Percentiles rank a stretch among this genome's conserved stretches.
Conservation (phyloP, 1,140 invertebrate genomes). For the Manduca sexta region DNA sequence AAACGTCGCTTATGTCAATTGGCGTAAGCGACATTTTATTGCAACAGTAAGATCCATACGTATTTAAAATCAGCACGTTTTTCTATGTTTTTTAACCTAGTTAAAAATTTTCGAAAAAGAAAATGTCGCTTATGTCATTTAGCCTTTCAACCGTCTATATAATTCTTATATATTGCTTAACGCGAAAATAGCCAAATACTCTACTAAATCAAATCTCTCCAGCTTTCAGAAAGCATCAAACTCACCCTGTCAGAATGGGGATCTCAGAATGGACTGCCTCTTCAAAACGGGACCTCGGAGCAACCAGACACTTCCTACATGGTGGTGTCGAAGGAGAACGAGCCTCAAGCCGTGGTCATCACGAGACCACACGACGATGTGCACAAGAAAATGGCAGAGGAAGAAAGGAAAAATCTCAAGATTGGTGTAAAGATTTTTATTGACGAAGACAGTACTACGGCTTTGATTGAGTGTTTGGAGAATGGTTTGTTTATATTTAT, state of each 20-base stretch:
- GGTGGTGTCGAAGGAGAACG: constrained; percentile 32
- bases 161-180: too few relatives aligned
- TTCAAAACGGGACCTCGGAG: constrained; percentile 40
- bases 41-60: too few relatives aligned
- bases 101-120: too few relatives aligned
- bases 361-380: constrained; percentile 74
- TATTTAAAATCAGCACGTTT: too few relatives aligned
- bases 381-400: constrained; percentile 74
- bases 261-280: constrained; percentile 33
- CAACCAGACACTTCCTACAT: constrained; percentile 40
- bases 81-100: too few relatives aligned
- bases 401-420: constrained; percentile 76
- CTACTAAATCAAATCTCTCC: constrained; percentile 32
- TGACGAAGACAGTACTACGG: constrained; percentile 72
- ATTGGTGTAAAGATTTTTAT: constrained; percentile 79
- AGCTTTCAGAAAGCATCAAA: constrained; percentile 84
- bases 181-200: too few relatives aligned
- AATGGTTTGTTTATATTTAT: constrained; percentile 61
- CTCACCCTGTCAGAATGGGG: constrained; percentile 75
- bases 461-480: constrained; percentile 73
- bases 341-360: constrained; percentile 52
- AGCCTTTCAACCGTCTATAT: too few relatives aligned
- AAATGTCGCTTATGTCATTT: too few relatives aligned
- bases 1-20: too few relatives aligned
- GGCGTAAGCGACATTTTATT: too few relatives aligned